These are phyloP conservation scores for Manis javanica DNA, from an alignment of 2,797 vertebrate genomes.

Conservation along the genomic window DNA sequence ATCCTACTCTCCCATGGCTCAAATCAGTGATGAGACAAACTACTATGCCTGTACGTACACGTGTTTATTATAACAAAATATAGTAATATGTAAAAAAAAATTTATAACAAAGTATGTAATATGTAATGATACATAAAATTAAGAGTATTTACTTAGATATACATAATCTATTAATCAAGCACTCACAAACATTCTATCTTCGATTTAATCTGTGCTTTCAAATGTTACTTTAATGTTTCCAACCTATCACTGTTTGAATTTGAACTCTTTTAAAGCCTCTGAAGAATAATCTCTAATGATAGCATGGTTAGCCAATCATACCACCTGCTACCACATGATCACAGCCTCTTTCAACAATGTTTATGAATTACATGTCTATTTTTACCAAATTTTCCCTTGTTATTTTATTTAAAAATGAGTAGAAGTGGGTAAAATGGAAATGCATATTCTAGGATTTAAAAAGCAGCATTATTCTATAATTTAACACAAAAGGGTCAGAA, in stretches of 20 bases:
- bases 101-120: neutral
- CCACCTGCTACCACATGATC: neutral
- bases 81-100: neutral
- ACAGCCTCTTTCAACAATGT: neutral
- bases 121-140: neutral
- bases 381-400: neutral
- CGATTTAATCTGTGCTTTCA: neutral
- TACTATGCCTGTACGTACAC: neutral
- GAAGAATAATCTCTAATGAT: neutral
- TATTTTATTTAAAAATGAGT: conserved; percentile 53
- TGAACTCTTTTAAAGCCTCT: conserved; percentile 18
- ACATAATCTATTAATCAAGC: neutral
- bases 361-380: neutral
- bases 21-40: neutral
- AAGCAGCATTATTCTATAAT: conserved; percentile 43
- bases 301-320: neutral
- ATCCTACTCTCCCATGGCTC: neutral
- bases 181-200: conserved; percentile 32
- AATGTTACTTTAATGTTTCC: neutral
- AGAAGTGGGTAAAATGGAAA: conserved; percentile 5
- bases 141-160: neutral
- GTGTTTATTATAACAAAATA: neutral
- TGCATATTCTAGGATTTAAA: conserved; percentile 40
- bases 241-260: neutral
- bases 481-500: conserved; percentile 34